Conservation (phyloP, 2,797 vertebrate species). For the Crocidura indochinensis region DNA sequence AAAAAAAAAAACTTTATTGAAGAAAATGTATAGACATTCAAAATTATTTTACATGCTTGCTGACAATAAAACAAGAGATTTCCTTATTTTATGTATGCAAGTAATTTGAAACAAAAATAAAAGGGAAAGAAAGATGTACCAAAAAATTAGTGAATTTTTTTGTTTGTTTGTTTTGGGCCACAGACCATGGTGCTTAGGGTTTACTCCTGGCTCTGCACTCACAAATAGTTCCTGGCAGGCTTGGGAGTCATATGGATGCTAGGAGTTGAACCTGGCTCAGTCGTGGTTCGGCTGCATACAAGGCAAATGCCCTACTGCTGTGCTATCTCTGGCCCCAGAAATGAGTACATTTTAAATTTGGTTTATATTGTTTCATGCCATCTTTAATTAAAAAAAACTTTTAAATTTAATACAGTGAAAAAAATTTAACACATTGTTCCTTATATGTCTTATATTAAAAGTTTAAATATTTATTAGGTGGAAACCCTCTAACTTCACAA, state of each 20-base stretch:
- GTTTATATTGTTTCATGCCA: conserved; percentile 17
- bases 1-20: background rate
- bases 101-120: conserved; percentile 45
- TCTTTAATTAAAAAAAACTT: background rate
- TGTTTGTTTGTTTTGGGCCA: too few species aligned
- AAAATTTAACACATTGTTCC: conserved; percentile 5
- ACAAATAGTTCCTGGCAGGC: too few species aligned
- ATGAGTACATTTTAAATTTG: conserved; percentile 10
- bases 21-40: conserved; percentile 14
- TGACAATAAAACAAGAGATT: conserved; percentile 46
- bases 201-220: too few species aligned
- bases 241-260: too few species aligned
- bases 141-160: background rate
- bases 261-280: too few species aligned
- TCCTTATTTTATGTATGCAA: conserved; percentile 39
- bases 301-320: too few species aligned
- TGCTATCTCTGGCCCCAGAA: background rate
- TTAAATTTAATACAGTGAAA: conserved; percentile 41
- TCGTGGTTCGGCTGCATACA: too few species aligned
- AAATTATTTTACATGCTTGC: conserved; percentile 31
- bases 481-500: conserved; percentile 28
- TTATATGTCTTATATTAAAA: conserved; percentile 16
- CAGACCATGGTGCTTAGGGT: too few species aligned
- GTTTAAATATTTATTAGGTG: conserved; percentile 3
- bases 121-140: conserved; percentile 8